Evolutionary conservation across 2,888 invertebrate species (phyloP), one percentile per base, ranked within the genome.

Genomic region (Drosophila lacicola): DNA sequence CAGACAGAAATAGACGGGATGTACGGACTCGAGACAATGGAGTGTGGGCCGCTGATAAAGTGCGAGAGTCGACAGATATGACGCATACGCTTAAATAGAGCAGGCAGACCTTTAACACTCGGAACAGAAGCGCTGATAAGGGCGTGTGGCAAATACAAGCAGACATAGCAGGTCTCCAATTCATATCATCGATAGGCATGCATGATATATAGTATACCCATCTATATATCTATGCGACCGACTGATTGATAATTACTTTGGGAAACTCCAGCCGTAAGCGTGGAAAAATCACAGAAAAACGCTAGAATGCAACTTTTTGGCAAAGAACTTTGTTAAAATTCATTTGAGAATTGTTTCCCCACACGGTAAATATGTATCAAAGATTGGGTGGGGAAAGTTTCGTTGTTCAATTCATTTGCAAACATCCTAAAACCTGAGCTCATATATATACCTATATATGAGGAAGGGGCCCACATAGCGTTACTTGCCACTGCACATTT

Each of bases 1-100:
- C 54, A 60, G 45, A 14, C 50, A 25, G 14, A 55, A 41, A 57
- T 57, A 75, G 56, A 60, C 25, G 41, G 39, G 29, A 29, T 29
- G 8, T 29, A 33, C 39, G 44, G 49, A 14, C 11, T 13, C 19
- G 51, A 33, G 19, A 47, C 21, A 56, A 50, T 17, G 34, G n/a
- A 62, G 54, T 42, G 65, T 65, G 62, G 54, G 50, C 36, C 13
- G 60, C 60, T 75, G 74, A 75, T 74, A 70, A 69, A 44, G 19
- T 45, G 55, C 34, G 34, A 66, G 10, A 42, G 19, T 11, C 41
- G 33, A 33, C 25, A 45, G 55, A 60, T 54, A 42, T 72, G 61
- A 76, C 68, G 72, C 54, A 69, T 56, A 33, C 58, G 36, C 25
- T 17, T n/a, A 42, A 54, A 54, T 50, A 51, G 29, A 55, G 53